Evolutionary conservation across 2,113 vertebrate genomes (phyloP), one percentile per base, ranked within the genome.

Genomic region (Aptenodytes forsteri): DNA sequence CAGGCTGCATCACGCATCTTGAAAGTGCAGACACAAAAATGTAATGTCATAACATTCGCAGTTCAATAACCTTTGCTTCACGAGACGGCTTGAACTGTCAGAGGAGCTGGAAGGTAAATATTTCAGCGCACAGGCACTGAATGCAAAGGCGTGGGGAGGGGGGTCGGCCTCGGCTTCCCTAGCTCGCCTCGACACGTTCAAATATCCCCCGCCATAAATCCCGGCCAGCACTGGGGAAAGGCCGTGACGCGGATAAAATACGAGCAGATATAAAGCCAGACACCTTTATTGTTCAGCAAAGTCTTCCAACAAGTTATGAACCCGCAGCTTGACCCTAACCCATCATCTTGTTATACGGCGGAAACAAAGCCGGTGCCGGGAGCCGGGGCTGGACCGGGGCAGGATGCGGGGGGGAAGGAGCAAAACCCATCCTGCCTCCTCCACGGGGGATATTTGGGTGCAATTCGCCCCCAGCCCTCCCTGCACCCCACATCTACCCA

Each of bases 281-380:
- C 98, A 97, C 98, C 98, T 98, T 98, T 98, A 98, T 95, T 93
- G 97, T 93, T 96, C 97, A 2, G 83, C 86, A 89, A 97, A 72
- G 96, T 79, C 98, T 98, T 91, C 95, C 96, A 80, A 93, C 96
- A 91, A 98, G 98, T 98, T 98, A 98, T 94, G 96, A 96, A 97
- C 94, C 96, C 95, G 30, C 96, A 85, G 97, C 94, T 85, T 98
- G 98, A 98, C 98, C 98, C 97, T 76, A 87, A 95, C 95, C 97
- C 82, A 77, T 95, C 96, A 93, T 77, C 62, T 61, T 96, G 96
- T 96, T 96, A 97, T 49, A 96, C 3, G 30, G 95, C 11, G 2
- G 93, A 94, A 84, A 67, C 73, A 44, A 92, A 95, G 83, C 62
- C 10, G 27, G 92, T 8, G 70, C 88, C 14, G 10, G 89, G 67